Base-by-base conservation (phyloP, 1,140 invertebrate genomes). In the Tribolium castaneum region DNA sequence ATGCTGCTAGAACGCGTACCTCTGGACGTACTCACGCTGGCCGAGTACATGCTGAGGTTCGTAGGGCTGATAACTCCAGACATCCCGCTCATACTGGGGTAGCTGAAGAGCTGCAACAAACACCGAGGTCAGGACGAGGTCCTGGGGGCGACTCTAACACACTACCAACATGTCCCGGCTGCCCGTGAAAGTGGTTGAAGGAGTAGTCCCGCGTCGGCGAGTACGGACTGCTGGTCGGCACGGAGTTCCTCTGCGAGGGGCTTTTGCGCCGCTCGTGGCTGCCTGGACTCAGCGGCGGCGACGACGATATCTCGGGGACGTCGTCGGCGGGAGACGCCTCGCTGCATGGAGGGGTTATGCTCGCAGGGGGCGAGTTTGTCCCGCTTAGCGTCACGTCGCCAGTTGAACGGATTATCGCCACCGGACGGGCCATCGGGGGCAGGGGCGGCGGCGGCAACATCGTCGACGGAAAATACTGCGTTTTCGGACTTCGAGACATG, bases 401-500 rank as follows among this genome's bases (percentile, higher is more conserved):
- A 79, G 95, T 96, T 45, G 95, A 96, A 84, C 96, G 90, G 83
- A 98, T 96, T 80, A 99, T 98, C 16, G 97, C 96, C 6, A 99
- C 97, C 0, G 97, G 97, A 80, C 97, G 90, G 1, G 97, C 97
- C 95, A 98, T 97, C 6, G 96, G 96, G 2, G 97, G 96, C 1
- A 97, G 92, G n/a, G 97, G 97, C n/a, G 97, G 95, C 49, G 97
- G 97, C 10, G 97, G 97, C 81, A 98, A 89, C 92, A 95, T 97
- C 80, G 95, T 93, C 84, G 94, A 95, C 78, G 93, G 92, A 88
- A 97, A 97, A 88, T 97, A 97, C 83, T 96, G 94, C 83, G 94
- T 89, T 88, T 93, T 93, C 81, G 92, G 90, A 86, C 90, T 91
- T 80, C 90, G 82, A 0, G 90, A 83, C 78, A 87, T 76, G 73